Conservation (phyloP, 1,140 invertebrate genomes). For the Drosophila chauvacae region DNA sequence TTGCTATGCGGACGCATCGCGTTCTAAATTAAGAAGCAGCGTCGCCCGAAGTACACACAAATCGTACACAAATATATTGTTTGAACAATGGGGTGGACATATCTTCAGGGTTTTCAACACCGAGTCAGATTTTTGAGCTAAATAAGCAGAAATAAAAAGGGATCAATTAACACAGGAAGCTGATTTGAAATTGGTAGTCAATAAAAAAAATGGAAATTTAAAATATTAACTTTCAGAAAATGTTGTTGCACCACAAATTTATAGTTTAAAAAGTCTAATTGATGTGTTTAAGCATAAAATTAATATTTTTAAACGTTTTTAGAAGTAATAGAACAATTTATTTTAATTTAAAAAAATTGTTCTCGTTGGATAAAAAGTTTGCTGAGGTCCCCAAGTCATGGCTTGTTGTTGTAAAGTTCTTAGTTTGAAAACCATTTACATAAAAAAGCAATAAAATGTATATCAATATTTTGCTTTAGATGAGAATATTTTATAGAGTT, state of each 20-base stretch:
- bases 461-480: background rate
- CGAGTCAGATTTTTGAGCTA: background rate
- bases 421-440: background rate
- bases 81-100: conserved; percentile 52
- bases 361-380: too few species aligned
- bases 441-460: background rate
- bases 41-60: conserved; percentile 52
- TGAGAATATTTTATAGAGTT: background rate
- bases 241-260: background rate
- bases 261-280: too few species aligned
- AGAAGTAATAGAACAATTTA: too few species aligned
- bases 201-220: background rate
- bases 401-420: background rate
- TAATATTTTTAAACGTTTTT: too few species aligned
- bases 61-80: conserved; percentile 47
- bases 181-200: background rate
- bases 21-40: conserved; percentile 74
- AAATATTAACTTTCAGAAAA: background rate
- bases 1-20: conserved; percentile 62
- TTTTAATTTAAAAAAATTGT: too few species aligned
- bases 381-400: background rate
- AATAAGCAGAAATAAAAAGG: conserved; percentile 1
- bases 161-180: conserved; percentile 3
- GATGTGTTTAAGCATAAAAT: too few species aligned
- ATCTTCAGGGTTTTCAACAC: conserved; percentile 18